These are phyloP conservation scores for Stomatorhinus ivindoensis DNA, from an alignment of 2,113 vertebrate species.

Conservation along the genomic window DNA sequence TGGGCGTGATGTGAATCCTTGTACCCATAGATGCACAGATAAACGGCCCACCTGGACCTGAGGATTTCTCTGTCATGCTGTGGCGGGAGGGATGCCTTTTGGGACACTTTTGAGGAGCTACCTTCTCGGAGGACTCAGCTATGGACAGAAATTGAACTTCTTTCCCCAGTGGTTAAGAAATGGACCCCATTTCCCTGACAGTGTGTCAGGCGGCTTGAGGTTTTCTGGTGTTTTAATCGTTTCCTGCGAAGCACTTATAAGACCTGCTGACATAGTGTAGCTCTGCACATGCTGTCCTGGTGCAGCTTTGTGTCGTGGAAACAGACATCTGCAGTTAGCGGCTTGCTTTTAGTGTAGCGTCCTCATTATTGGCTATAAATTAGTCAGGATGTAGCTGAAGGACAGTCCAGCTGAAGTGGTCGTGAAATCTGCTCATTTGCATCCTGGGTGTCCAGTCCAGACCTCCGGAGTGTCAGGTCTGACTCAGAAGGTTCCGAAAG, in stretches of 20 bases:
- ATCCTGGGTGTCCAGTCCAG: background rate
- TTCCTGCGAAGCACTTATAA: background rate
- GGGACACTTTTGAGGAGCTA: conserved; percentile 2
- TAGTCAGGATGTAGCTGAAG: background rate
- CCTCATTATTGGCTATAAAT: background rate
- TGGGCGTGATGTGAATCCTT: conserved; percentile 31
- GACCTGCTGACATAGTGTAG: background rate
- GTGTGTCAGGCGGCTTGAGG: background rate
- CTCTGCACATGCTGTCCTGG: background rate
- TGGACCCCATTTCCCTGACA: background rate
- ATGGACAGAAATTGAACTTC: background rate
- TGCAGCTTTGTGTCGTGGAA: background rate
- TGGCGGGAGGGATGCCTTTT: conserved; percentile 6
- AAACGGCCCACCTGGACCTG: conserved; percentile 43
- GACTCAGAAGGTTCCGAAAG: background rate
- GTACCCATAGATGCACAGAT: conserved; percentile 58
- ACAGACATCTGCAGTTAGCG: background rate
- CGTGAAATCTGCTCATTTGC: background rate
- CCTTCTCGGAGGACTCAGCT: conserved; percentile 15
- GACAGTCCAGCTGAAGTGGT: background rate
- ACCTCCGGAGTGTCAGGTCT: background rate
- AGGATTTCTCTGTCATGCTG: conserved; percentile 27
- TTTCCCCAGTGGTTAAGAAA: background rate
- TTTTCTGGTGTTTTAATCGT: background rate
- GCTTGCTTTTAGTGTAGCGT: background rate